Base-by-base conservation (phyloP, 2,888 invertebrate species). In the Caenorhabditis sp. region DNA sequence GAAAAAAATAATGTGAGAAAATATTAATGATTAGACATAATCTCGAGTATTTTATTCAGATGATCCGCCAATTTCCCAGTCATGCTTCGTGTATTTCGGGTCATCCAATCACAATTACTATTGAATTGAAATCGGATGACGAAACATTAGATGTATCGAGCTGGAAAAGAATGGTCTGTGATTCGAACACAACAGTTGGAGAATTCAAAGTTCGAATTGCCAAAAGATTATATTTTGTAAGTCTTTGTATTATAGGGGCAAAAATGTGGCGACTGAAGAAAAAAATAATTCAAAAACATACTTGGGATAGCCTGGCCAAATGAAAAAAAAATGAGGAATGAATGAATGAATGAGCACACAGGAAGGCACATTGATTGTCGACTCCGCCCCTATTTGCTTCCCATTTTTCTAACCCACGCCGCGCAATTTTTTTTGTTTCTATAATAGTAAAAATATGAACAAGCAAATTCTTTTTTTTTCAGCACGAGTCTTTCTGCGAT, bases 171-270 rank as follows among this genome's bases (percentile, higher is more conserved):
- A 3, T 73, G 0, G 62, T 73, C 21, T 68, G 68, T 27, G 73
- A 76, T 53, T 67, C 75, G 36, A 70, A 66, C 24, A 66, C 69
- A 36, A 71, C 71, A 1, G 36, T 76, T 12, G 76, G 68, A 53
- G 70, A 76, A 31, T 66, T 76, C 57, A 71, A 72, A 54, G 60
- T 67, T 21, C 62, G 76, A n/a, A 51, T 76, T 1, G 76, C 64
- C 1, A 62, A 66, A 36, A 21, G 76, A 26, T 14, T 76, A 4
- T 3, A 19, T 14, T 76, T 69, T 51, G 65, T 65, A 14, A 58
- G 58, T 27, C 14, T 55, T 5, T 14, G 6, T 8, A n/a, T n/a
- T n/a, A n/a, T n/a, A n/a, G n/a, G n/a, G n/a, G n/a, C n/a, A n/a
- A n/a, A n/a, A n/a, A n/a, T n/a, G n/a, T n/a, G n/a, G n/a, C n/a